Evolutionary conservation across 2,113 vertebrate species (phyloP), one percentile per base, ranked within the genome.

Genomic region (Candoia aspera): DNA sequence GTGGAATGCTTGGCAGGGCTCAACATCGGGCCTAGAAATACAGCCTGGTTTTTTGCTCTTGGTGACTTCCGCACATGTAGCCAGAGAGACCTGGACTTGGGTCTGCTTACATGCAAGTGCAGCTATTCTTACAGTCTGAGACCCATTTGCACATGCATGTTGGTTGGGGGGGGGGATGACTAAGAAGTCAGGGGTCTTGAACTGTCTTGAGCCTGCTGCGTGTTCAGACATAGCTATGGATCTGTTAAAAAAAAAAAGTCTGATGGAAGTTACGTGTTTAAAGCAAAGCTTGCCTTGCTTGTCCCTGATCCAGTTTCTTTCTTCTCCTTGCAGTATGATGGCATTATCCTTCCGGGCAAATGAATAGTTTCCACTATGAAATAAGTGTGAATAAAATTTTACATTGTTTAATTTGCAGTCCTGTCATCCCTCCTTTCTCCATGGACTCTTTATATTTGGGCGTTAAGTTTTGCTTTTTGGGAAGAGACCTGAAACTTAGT

Each of bases 311-410:
- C 33, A 21, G 37, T 79, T 93, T 88, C 90, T 92, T 85, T 91
- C 87, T 90, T 96, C 93, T 96, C 37, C 3, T 98, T 97, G 53
- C 98, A 99, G 99, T 99, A 99, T 53, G 99, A 99, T 96, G 99
- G 99, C 59, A 98, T 99, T 98, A 99, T 99, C 97, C 99, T 99
- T 96, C 99, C 99, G 94, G 99, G 99, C 90, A 99, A 99, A 97
- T 99, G 96, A 98, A 87, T 95, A 95, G 97, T 93, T 96, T 95
- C 98, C 97, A 97, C 91, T 96, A 94, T 90, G 93, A 90, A 94
- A 86, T 98, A 98, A 97, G 94, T 10, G 17, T 4, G n/a, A 97
- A 97, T 98, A 98, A 96, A 96, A n/a, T 92, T 94, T 96, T 95
- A 4, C 94, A 90, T 79, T 86, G 58, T 33, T 95, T 90, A 73